phyloP scores from a whole-genome alignment of 1,140 invertebrate genomes.

The Ceratitis capitata region DNA sequence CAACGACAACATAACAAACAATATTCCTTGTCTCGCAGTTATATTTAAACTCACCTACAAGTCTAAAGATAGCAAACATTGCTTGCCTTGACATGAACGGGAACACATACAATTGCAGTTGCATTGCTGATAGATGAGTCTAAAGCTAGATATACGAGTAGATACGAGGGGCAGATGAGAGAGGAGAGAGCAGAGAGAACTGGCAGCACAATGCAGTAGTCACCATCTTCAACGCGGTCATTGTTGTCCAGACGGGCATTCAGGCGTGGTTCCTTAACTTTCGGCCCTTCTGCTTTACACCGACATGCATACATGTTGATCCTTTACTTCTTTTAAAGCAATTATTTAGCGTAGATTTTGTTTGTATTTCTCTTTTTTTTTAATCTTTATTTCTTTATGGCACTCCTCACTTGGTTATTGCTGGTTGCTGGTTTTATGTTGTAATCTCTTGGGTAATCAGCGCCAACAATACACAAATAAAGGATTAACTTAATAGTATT shows the following conservation, averaged over 20 bases:
- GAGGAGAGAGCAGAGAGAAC: background rate
- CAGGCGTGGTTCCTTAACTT: background rate
- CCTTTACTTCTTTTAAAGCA: constrained; percentile 1
- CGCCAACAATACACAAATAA: constrained; percentile 31
- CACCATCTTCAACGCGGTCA: background rate
- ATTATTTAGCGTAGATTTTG: background rate
- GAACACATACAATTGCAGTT: too few species aligned
- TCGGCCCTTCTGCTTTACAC: background rate
- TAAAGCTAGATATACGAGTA: background rate
- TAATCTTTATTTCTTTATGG: constrained; percentile 13
- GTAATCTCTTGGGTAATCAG: constrained; percentile 36
- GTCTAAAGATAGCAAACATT: constrained; percentile 1
- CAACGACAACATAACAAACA: constrained; percentile 35
- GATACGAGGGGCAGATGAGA: background rate
- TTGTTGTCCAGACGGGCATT: background rate
- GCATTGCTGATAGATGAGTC: background rate
- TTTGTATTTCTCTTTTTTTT: background rate
- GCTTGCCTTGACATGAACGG: background rate
- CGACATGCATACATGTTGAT: background rate
- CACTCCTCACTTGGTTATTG: background rate
- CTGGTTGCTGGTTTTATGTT: background rate
- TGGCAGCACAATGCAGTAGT: background rate
- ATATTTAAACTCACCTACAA: constrained; percentile 32
- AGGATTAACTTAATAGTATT: constrained; percentile 32
- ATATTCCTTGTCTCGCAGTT: constrained; percentile 23